Percentiles rank a stretch among this genome's conserved stretches.
These are phyloP conservation scores for Merops nubicus DNA, from an alignment of 2,113 vertebrate genomes.

Conservation along the genomic window DNA sequence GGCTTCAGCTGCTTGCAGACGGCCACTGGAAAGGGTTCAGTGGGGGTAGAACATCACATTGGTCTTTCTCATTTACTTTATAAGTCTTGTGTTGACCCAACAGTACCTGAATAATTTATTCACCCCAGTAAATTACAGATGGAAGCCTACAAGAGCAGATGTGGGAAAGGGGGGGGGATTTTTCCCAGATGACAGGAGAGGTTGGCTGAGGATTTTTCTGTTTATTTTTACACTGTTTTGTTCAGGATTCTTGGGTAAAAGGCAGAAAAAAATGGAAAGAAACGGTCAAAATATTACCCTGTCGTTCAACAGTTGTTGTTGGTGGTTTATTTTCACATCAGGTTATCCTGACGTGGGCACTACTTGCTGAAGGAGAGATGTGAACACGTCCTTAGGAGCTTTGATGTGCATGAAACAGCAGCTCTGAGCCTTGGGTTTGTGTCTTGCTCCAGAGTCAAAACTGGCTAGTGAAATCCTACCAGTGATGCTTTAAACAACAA, in stretches of 20 bases:
- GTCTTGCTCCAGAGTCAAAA: neutral
- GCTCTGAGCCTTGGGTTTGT: neutral
- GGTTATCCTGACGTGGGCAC: neutral
- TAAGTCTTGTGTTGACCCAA: conserved; percentile 26
- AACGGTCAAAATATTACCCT: neutral
- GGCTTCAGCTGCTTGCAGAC: conserved; percentile 6
- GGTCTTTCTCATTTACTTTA: conserved; percentile 35
- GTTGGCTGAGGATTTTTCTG: neutral
- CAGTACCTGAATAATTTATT: conserved; percentile 26
- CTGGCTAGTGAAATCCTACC: neutral
- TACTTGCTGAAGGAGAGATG: neutral
- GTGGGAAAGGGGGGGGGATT: neutral
- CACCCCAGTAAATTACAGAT: neutral
- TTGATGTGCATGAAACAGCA: neutral
- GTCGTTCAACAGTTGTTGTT: neutral
- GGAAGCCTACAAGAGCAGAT: neutral
- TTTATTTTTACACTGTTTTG: neutral
- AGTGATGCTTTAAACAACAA: neutral
- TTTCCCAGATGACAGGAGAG: neutral
- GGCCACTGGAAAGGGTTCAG: conserved; percentile 10
- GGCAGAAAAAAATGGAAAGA: neutral
- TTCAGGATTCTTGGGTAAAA: neutral
- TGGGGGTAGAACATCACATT: conserved; percentile 1
- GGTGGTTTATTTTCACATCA: neutral
- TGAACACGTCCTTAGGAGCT: neutral